phyloP scores from a whole-genome alignment of 1,140 invertebrate genomes.

The Metaphire vulgaris region DNA sequence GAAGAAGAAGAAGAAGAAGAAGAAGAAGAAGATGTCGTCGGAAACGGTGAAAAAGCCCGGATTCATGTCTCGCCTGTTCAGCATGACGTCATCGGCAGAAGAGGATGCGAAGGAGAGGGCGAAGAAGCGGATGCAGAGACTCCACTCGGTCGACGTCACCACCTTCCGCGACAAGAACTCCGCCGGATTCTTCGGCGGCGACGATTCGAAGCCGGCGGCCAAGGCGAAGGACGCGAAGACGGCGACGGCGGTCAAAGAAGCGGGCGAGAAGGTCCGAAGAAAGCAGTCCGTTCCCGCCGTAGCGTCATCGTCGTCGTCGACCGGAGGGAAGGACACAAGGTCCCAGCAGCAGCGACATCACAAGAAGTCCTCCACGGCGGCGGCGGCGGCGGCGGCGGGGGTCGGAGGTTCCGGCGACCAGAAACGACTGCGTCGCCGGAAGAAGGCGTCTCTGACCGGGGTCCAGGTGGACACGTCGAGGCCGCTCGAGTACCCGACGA shows the following conservation, averaged over 20 bases:
- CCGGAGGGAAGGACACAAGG: too few relatives aligned
- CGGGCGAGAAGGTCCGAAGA: background rate
- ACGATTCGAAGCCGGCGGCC: background rate
- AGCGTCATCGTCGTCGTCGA: background rate
- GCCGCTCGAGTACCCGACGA: constrained; percentile 22
- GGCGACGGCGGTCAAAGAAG: background rate
- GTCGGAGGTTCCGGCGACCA: background rate
- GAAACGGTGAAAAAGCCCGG: background rate
- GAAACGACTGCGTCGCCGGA: background rate
- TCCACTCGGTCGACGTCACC: background rate
- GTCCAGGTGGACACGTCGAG: constrained; percentile 3
- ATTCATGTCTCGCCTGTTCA: background rate
- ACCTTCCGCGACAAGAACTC: background rate
- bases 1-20: too few relatives aligned
- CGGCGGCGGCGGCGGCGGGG: too few relatives aligned
- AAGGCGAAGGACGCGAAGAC: background rate
- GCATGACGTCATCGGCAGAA: background rate
- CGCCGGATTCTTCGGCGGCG: background rate
- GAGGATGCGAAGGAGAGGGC: background rate
- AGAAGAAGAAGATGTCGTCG: background rate
- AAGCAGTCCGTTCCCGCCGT: background rate
- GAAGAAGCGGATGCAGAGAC: background rate
- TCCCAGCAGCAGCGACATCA: background rate
- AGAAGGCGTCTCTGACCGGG: background rate
- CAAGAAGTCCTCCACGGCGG: background rate